Evolutionary conservation across 2,797 vertebrate genomes (phyloP).

Genomic region (Nothura maculosa): DNA sequence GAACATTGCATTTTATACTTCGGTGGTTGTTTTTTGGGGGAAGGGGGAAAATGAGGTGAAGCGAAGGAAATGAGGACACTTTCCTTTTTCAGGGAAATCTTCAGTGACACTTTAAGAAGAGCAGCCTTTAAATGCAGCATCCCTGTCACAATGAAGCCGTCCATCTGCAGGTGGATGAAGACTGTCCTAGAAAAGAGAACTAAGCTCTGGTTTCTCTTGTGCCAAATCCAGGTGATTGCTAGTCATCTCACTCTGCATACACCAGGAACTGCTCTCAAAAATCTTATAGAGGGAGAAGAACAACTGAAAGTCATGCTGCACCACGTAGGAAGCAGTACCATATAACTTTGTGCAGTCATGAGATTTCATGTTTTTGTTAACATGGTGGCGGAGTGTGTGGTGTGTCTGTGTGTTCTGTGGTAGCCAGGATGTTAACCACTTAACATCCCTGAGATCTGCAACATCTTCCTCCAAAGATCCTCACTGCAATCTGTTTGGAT

Average conservation of each 20-base stretch:
- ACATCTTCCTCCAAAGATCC: neutral
- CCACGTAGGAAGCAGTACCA: neutral
- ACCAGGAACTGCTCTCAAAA: constrained; percentile 25
- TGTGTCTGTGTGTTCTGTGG: neutral
- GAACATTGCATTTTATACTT: neutral
- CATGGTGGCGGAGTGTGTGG: too few species aligned
- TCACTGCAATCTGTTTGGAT: neutral
- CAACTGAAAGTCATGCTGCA: constrained; percentile 5
- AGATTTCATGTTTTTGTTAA: neutral
- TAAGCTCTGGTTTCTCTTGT: constrained; percentile 34
- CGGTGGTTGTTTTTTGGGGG: neutral
- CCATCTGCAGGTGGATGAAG: constrained; percentile 50
- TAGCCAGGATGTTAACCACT: neutral
- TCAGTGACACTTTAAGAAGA: constrained; percentile 44
- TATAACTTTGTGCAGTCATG: neutral
- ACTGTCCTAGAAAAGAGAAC: constrained; percentile 58
- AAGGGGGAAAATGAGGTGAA: neutral
- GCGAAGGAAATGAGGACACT: neutral
- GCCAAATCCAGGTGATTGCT: constrained; percentile 37
- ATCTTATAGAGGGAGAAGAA: constrained; percentile 30
- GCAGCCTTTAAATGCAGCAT: constrained; percentile 26
- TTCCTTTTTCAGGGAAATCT: constrained; percentile 32
- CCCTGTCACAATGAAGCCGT: neutral
- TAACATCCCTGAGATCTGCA: neutral
- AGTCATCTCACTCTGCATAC: constrained; percentile 30